A percentile compares a stretch with the other conserved stretches of the same genome.
phyloP scores from a whole-genome alignment of 2,797 vertebrate species.

The Muscicapa comitata region DNA sequence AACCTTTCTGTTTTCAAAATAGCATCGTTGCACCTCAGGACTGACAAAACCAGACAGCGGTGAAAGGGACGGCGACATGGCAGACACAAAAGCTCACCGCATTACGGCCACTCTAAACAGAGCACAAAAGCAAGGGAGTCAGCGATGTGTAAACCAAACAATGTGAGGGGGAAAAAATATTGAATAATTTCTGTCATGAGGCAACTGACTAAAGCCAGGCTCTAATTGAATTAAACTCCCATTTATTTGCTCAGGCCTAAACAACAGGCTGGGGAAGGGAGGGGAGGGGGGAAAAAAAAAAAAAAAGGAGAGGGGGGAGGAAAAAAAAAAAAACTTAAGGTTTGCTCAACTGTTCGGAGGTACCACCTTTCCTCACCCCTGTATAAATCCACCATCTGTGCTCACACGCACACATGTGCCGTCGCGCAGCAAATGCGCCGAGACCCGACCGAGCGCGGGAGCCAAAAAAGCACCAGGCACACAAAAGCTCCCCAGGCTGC shows the following conservation, averaged over 20 bases:
- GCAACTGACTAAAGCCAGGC: conserved; percentile 86
- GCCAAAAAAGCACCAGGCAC: conserved; percentile 90
- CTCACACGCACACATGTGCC: conserved; percentile 86
- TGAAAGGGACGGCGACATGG: conserved; percentile 89
- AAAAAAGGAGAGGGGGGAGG: accelerated
- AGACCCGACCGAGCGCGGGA: conserved; percentile 85
- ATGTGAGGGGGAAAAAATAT: conserved; percentile 83
- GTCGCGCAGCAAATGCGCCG: conserved; percentile 89
- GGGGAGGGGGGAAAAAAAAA: accelerated
- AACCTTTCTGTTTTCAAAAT: conserved; percentile 76
- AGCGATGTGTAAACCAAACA: conserved; percentile 96
- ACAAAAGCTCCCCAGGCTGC: conserved; percentile 95
- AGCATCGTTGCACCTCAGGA: conserved; percentile 82
- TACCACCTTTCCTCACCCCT: conserved; percentile 91
- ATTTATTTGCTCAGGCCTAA: conserved; percentile 94
- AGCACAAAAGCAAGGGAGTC: conserved; percentile 91
- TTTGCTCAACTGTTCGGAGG: conserved; percentile 91
- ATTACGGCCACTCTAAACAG: conserved; percentile 86
- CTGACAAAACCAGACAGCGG: conserved; percentile 87
- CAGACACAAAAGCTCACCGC: conserved; percentile 94
- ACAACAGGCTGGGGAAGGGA: conserved; percentile 86
- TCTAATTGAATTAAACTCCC: conserved; percentile 99
- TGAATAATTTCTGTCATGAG: conserved; percentile 89
- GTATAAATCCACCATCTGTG: conserved; percentile 97
- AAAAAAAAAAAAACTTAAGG: conserved; percentile 74